Evolutionary conservation across 2,797 vertebrate species (phyloP), one percentile per base, ranked within the genome.

Genomic region (Poecile montanus): DNA sequence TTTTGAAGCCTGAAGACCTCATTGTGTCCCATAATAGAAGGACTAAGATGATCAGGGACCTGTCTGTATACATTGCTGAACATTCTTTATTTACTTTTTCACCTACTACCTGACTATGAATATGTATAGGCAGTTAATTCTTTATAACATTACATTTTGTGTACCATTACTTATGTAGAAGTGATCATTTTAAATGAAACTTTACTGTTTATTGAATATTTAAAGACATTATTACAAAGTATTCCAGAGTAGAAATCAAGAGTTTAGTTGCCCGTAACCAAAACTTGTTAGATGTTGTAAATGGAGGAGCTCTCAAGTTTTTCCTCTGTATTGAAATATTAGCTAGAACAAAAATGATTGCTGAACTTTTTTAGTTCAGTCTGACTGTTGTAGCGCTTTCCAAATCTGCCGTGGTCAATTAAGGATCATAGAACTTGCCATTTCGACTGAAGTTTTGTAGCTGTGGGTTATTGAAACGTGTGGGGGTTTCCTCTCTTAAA

Each of bases 401-500:
- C 63, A 82, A 26, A 57, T 77, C 86, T 89, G 81, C 78, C 2
- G 1, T 4, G 15, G 61, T 82, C 56, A 65, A 51, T 94, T 89
- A 91, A 74, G 53, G 50, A 65, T 83, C 75, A 38, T 14, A 76
- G 30, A 42, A 58, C 58, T 92, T 95, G 85, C 92, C 89, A 62
- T 90, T 86, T 85, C 16, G 3, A 85, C 50, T 93, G 77, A 90
- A 63, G n/a, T 45, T 80, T 80, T 84, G 70, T 68, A 77, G 79
- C 5, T 81, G 51, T 82, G 45, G n/a, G 21, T 78, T 89, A 85
- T 78, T 95, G 74, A 85, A 77, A 88, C 47, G 15, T 72, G 29
- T 77, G 63, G 54, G 57, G 16, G 62, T 83, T 88, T 80, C 91
- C 68, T 93, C 61, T 91, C 70, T 94, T 96, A 74, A 97, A 73